Base-by-base conservation (phyloP, 1,140 invertebrate species). In the Drosophila kurseongensis region DNA sequence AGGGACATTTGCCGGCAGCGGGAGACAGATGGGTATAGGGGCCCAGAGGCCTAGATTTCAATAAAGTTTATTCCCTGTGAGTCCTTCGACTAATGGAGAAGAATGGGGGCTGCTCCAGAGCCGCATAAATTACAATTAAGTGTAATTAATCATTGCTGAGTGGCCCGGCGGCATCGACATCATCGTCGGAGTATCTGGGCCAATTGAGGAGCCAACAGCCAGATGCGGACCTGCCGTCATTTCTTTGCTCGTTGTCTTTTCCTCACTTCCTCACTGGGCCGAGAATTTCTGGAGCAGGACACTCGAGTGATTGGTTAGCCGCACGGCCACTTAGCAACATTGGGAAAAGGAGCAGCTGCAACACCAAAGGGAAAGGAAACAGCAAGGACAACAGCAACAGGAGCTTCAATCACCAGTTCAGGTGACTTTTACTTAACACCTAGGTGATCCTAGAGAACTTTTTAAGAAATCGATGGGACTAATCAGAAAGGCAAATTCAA, bases 71-170 rank as follows among this genome's bases (percentile, higher is more conserved):
- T 35, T 50, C n/a, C 48, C 44, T 44, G 9, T 47, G 36, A 66
- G 55, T 48, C 44, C 65, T 41, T 10, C 50, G 41, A 67, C 68
- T 72, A 84, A 79, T 84, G 63, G 60, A 79, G 73, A 66, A 72
- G 68, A 72, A 72, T 72, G 65, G 52, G 32, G 12, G 40, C 32
- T 27, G 59, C 57, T 82, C 55, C 44, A 18, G 59, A 59, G 29
- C 63, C 84, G 69, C 84, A 81, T 86, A 86, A 86, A 86, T 89
- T 80, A 84, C 84, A 89, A 89, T 89, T 89, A 89, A 80, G 69
- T 78, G 80, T 89, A 89, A 89, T 89, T 89, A 89, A 89, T 89
- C 84, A 89, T 79, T 73, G 69, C 62, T 88, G 83, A 72, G 68
- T 72, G 68, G 68, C 68, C 68, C 44, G 44, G n/a, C 68, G 68